Conservation (phyloP, 2,888 invertebrate species). For the Dorcus parallelipipedus region DNA sequence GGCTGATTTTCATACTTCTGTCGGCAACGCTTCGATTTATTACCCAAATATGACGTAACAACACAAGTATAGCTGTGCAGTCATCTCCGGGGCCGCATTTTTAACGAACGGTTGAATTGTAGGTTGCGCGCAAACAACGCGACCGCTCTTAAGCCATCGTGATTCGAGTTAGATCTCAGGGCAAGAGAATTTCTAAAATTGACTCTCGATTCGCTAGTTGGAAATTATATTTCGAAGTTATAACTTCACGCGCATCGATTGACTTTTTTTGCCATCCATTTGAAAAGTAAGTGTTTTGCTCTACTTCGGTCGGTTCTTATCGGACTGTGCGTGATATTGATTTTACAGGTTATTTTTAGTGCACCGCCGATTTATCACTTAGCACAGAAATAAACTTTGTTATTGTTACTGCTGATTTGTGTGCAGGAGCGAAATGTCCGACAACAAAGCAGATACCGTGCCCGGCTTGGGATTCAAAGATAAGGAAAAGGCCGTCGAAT, state of each 20-base stretch:
- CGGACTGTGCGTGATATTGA: too few relatives aligned
- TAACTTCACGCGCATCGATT: slow-evolving; percentile 6
- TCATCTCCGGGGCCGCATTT: slow-evolving; percentile 26
- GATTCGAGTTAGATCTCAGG: too few relatives aligned
- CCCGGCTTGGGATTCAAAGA: slow-evolving; percentile 77
- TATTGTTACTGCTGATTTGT: too few relatives aligned
- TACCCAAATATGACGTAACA: slow-evolving; percentile 33
- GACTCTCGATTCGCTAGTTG: slow-evolving; percentile 11
- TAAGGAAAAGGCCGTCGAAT: slow-evolving; percentile 67
- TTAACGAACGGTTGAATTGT: slow-evolving; percentile 18
- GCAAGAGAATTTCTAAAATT: slow-evolving; percentile 7
- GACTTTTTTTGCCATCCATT: too few relatives aligned
- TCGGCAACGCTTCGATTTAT: slow-evolving; percentile 8
- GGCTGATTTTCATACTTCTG: slow-evolving; percentile 1
- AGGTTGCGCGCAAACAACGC: slow-evolving; percentile 3
- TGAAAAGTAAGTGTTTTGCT: too few relatives aligned
- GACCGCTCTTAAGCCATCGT: background rate
- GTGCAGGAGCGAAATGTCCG: slow-evolving; percentile 36
- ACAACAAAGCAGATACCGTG: slow-evolving; percentile 56
- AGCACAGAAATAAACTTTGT: too few relatives aligned
- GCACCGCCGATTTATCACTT: too few relatives aligned
- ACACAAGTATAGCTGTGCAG: slow-evolving; percentile 33
- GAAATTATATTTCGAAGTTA: slow-evolving; percentile 14
- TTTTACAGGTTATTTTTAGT: too few relatives aligned
- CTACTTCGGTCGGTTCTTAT: too few relatives aligned